phyloP scores from a whole-genome alignment of 1,140 invertebrate species.

The Choristoneura fumiferana region DNA sequence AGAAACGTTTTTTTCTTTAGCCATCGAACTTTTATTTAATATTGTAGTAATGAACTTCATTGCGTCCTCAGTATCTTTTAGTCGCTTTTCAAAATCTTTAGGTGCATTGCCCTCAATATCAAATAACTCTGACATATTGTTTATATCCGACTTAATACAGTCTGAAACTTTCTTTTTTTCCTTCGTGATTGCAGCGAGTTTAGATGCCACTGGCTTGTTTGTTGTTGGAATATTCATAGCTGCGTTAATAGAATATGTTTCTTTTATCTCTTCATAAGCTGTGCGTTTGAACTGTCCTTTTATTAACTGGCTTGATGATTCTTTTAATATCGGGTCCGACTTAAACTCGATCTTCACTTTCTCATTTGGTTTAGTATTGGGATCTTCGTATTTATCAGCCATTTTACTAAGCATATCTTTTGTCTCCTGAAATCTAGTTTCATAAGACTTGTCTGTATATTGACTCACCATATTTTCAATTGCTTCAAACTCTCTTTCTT shows the following conservation, averaged over 20 bases:
- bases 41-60: slow-evolving; percentile 53
- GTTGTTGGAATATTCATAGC: slow-evolving; percentile 59
- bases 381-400: slow-evolving; percentile 59
- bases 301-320: slow-evolving; percentile 50
- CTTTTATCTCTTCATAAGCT: slow-evolving; percentile 49
- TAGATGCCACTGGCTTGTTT: slow-evolving; percentile 48
- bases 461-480: slow-evolving; percentile 66
- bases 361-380: slow-evolving; percentile 23
- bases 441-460: slow-evolving; percentile 64
- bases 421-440: slow-evolving; percentile 65
- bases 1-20: background rate
- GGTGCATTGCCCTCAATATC: slow-evolving; percentile 37
- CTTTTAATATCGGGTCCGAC: slow-evolving; percentile 49
- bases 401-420: slow-evolving; percentile 58
- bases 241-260: slow-evolving; percentile 59
- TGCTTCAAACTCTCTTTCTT: slow-evolving; percentile 59
- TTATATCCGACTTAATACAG: slow-evolving; percentile 27
- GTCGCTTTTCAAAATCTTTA: slow-evolving; percentile 52
- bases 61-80: slow-evolving; percentile 60
- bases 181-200: slow-evolving; percentile 31
- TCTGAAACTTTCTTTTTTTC: slow-evolving; percentile 17
- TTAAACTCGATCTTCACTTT: slow-evolving; percentile 21
- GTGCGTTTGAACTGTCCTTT: slow-evolving; percentile 36
- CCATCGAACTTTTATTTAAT: slow-evolving; percentile 25
- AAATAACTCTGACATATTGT: slow-evolving; percentile 20